Percentiles rank a stretch among this genome's conserved stretches.
phyloP scores from a whole-genome alignment of 1,140 invertebrate genomes.

The Drosophila obscura region DNA sequence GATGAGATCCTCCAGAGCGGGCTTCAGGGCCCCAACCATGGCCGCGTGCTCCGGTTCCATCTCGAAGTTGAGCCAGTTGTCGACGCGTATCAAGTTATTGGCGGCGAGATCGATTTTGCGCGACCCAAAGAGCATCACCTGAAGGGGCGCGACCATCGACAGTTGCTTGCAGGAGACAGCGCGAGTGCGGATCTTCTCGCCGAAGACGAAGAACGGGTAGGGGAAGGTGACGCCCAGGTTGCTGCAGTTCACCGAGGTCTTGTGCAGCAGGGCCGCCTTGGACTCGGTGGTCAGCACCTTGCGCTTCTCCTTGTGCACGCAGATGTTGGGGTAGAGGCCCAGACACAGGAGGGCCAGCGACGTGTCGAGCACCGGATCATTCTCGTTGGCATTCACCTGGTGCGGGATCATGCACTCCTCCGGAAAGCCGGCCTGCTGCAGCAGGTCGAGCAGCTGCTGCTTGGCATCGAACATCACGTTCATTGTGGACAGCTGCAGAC shows the following conservation, averaged over 20 bases:
- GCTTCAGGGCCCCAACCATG: slow-evolving; percentile 92
- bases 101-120: slow-evolving; percentile 92
- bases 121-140: slow-evolving; percentile 95
- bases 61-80: slow-evolving; percentile 96
- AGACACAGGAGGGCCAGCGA: slow-evolving; percentile 94
- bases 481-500: slow-evolving; percentile 93
- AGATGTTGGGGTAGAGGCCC: slow-evolving; percentile 98
- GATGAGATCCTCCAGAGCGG: slow-evolving; percentile 93
- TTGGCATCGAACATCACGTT: slow-evolving; percentile 96
- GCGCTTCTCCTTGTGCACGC: slow-evolving; percentile 96
- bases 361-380: slow-evolving; percentile 92
- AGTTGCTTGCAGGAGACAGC: slow-evolving; percentile 99
- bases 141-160: slow-evolving; percentile 97
- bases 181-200: slow-evolving; percentile 98
- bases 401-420: slow-evolving; percentile 92
- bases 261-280: slow-evolving; percentile 96
- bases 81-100: slow-evolving; percentile 90
- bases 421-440: slow-evolving; percentile 93
- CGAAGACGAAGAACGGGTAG: slow-evolving; percentile 98
- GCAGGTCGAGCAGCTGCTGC: slow-evolving; percentile 93
- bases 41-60: slow-evolving; percentile 92
- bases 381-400: slow-evolving; percentile 89
- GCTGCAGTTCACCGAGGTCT: slow-evolving; percentile 98
- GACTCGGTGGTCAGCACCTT: slow-evolving; percentile 98
- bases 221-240: slow-evolving; percentile 93